A percentile compares a stretch with the other conserved stretches of the same genome.
Conservation (phyloP, 2,888 invertebrate genomes). For the Catocala fraxini region DNA sequence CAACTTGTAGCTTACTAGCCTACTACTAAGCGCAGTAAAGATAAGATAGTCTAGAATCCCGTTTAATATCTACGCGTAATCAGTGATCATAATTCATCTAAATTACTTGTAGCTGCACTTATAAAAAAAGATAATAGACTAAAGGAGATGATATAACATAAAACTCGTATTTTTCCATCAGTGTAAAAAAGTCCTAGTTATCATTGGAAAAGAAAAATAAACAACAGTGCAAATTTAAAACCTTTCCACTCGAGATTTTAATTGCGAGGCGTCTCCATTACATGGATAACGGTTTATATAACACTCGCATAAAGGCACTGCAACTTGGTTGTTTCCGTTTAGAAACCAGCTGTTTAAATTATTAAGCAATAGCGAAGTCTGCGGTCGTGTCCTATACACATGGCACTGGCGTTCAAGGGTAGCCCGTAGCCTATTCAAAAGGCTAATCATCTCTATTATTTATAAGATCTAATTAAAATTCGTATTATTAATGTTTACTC, state of each 20-base stretch:
- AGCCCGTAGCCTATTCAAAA: slow-evolving; percentile 43
- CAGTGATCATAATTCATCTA: too few species aligned
- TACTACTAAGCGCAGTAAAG: too few species aligned
- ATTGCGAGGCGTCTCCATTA: slow-evolving; percentile 72
- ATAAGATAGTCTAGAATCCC: too few species aligned
- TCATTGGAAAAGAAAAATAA: too few species aligned
- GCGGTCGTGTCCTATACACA: slow-evolving; percentile 56
- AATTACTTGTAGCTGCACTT: too few species aligned
- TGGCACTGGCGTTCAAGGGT: slow-evolving; percentile 54
- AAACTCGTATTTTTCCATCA: too few species aligned
- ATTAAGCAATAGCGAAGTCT: slow-evolving; percentile 68
- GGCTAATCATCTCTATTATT: slow-evolving; percentile 47
- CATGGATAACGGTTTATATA: slow-evolving; percentile 76
- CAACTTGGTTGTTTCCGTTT: slow-evolving; percentile 75
- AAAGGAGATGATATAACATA: too few species aligned
- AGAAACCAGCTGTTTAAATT: slow-evolving; percentile 71
- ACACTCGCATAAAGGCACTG: slow-evolving; percentile 66
- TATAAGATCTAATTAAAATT: slow-evolving; percentile 26
- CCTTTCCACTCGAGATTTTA: slow-evolving; percentile 33
- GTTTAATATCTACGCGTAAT: too few species aligned
- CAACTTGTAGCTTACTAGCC: too few species aligned
- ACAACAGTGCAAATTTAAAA: too few species aligned
- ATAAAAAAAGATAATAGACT: too few species aligned
- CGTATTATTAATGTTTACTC: slow-evolving; percentile 13
- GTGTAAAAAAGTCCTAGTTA: too few species aligned